phyloP scores from a whole-genome alignment of 2,888 invertebrate genomes.

The Clusia tigrina region DNA sequence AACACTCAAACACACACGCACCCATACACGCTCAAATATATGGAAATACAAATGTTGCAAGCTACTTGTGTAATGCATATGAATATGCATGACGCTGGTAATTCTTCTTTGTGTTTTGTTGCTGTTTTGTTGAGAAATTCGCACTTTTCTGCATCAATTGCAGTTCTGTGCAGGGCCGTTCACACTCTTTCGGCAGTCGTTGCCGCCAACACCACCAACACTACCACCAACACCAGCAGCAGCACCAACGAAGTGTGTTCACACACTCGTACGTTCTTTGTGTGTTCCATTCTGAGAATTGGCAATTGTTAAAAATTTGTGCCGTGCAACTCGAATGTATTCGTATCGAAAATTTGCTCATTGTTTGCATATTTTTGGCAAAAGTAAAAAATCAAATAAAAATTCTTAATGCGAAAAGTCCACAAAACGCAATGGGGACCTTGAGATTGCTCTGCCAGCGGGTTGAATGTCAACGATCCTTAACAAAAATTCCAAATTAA shows the following conservation, averaged over 20 bases:
- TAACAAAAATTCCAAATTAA: neutral
- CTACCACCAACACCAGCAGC: neutral
- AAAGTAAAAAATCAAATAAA: no score
- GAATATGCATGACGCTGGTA: neutral
- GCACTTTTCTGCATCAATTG: conserved; percentile 56
- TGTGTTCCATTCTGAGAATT: neutral
- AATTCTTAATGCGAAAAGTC: neutral
- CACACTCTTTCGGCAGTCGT: neutral
- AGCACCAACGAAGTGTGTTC: neutral
- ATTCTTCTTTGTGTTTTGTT: conserved; percentile 29
- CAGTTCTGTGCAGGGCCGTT: conserved; percentile 31
- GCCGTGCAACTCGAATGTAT: no score
- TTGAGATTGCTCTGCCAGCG: neutral
- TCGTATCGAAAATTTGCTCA: neutral
- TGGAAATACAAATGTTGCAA: neutral
- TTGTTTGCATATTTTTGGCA: neutral
- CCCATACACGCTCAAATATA: neutral
- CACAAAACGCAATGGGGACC: neutral
- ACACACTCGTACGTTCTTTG: neutral
- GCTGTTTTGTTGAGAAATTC: conserved; percentile 43
- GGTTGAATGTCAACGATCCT: neutral
- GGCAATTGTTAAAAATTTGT: neutral
- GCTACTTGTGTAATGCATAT: neutral
- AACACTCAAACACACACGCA: neutral
- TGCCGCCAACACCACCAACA: no score